Percentiles rank a stretch among this genome's conserved stretches.
These are phyloP conservation scores for Micropoecilia bifurca DNA, from an alignment of 2,797 vertebrate genomes.

Conservation along the genomic window DNA sequence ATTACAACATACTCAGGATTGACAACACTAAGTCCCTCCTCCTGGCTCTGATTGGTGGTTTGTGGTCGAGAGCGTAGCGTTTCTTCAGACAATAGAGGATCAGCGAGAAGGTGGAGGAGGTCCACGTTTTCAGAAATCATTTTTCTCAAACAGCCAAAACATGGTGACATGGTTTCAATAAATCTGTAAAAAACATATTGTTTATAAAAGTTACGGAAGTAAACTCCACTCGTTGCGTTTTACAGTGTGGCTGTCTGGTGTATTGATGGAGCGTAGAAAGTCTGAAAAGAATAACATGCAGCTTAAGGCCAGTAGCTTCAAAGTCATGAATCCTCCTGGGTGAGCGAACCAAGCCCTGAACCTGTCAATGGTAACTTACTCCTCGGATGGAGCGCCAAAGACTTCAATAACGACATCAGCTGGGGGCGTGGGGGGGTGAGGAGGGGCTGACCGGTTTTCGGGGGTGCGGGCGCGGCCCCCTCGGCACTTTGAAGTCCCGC, in stretches of 20 bases:
- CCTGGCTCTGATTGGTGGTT: too few species aligned
- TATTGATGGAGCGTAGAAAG: constrained; percentile 78
- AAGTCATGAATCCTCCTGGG: constrained; percentile 95
- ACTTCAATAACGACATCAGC: constrained; percentile 98
- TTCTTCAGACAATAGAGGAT: too few species aligned
- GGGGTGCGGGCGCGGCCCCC: constrained; percentile 82
- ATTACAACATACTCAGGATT: too few species aligned
- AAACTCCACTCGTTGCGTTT: too few species aligned
- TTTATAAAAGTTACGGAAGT: too few species aligned
- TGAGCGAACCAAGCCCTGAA: constrained; percentile 88
- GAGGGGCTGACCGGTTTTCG: constrained; percentile 76
- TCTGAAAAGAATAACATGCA: constrained; percentile 93
- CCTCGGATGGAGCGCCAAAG: constrained; percentile 86
- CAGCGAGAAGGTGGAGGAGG: too few species aligned
- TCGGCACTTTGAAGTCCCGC: constrained; percentile 92
- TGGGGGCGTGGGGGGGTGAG: constrained; percentile 81
- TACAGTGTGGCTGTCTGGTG: constrained; percentile 34
- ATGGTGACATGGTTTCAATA: too few species aligned
- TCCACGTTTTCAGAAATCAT: too few species aligned
- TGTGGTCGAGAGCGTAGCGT: too few species aligned
- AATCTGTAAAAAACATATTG: too few species aligned
- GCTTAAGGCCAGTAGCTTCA: constrained; percentile 98
- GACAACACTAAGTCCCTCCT: too few species aligned
- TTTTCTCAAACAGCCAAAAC: too few species aligned
- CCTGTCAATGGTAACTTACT: constrained; percentile 96